Base-by-base conservation (phyloP, 2,113 vertebrate species). In the Scolopax mira region DNA sequence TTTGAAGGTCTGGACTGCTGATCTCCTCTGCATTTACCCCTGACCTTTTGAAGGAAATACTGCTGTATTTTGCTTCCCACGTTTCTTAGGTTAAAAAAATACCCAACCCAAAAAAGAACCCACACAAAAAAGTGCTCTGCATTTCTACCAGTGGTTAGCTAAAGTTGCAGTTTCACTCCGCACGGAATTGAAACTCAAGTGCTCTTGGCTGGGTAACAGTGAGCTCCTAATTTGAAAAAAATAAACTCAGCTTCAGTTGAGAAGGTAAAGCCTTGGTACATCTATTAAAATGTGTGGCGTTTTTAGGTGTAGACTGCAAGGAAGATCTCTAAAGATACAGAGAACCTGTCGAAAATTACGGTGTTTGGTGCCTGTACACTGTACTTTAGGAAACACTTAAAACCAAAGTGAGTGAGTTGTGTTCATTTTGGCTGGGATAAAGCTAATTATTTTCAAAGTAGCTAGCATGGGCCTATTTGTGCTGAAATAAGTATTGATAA, bases 151-250 rank as follows among this genome's bases (percentile, higher is more conserved):
- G 13, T 1, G 4, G 74, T 51, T 27, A 61, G 49, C 46, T 73
- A 37, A 64, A 81, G 49, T 61, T 94, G 54, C 67, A 96, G 95
- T 98, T 98, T 98, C 98, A 58, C 89, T 98, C 97, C 87, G 64
- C 46, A 41, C 5, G 79, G 95, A 98, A 98, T 54, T 91, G 98
- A 98, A 98, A 98, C 97, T 97, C 23, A 18, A 23, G 22, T 62
- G 42, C 41, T 90, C 73, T 85, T 85, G 37, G 33, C 21, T 65
- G 64, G 28, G 25, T 88, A 69, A 65, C 25, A 88, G 44, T 5
- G 19, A 70, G 55, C 39, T 94, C 70, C 71, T 94, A 42, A 80
- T 39, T 65, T 37, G 57, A 86, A 65, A 79, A 77, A 80, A 21
- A 46, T 4, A 31, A 80, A 70, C 55, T 22, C 25, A 37, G 12